These are phyloP conservation scores for Belgica antarctica DNA, from an alignment of 2,888 invertebrate species.

Conservation along the genomic window DNA sequence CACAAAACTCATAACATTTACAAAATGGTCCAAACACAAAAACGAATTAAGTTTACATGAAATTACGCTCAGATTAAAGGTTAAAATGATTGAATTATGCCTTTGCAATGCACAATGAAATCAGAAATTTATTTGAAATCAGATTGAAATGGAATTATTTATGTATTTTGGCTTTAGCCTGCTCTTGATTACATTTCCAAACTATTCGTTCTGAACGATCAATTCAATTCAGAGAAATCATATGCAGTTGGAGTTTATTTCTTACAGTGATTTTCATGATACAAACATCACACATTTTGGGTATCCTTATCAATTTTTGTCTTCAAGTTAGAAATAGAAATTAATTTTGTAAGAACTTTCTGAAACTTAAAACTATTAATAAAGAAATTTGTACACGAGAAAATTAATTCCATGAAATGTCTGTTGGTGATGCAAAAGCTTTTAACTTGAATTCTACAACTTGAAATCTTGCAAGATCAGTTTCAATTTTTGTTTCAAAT, in stretches of 20 bases:
- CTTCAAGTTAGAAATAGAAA: neutral
- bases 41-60: no score
- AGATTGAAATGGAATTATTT: neutral
- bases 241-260: constrained; percentile 41
- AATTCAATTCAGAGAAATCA: constrained; percentile 39
- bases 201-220: constrained; percentile 18
- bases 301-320: neutral
- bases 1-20: no score
- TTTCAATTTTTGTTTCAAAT: neutral
- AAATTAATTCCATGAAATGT: neutral
- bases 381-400: constrained; percentile 9
- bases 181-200: constrained; percentile 5
- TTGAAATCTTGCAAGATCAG: neutral
- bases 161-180: neutral
- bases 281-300: constrained; percentile 1
- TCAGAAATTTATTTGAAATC: neutral
- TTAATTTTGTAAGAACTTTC: constrained; percentile 8
- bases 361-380: neutral
- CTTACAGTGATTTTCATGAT: constrained; percentile 40
- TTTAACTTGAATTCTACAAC: neutral
- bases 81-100: no score
- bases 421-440: neutral
- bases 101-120: no score
- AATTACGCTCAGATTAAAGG: no score
- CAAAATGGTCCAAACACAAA: no score